Base-by-base conservation (phyloP, 2,797 vertebrate genomes). In the Myripristis jacobus region DNA sequence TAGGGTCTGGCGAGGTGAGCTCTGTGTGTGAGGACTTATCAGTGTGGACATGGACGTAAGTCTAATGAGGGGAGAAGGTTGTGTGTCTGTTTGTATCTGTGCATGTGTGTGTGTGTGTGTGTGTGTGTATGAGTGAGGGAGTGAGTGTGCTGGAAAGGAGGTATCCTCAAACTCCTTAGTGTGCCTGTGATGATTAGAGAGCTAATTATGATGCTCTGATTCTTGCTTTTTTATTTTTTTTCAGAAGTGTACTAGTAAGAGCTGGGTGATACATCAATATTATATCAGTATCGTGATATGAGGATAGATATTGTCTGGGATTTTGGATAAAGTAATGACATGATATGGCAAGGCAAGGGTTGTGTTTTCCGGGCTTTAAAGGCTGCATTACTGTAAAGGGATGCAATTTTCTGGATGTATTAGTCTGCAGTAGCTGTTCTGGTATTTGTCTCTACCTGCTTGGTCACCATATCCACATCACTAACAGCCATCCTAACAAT, bases 1-100 rank as follows among this genome's bases (percentile, higher is more conserved):
- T 44, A 36, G 58, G 34, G 73, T 38, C 52, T 50, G 50, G 2
- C 50, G 44, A 66, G 56, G 57, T 41, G 65, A 59, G 43, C 38
- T 24, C 64, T 51, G 19, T 29, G 16, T 25, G 48, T 50, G 21
- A 24, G 58, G 56, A 8, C 75, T 66, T 34, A 63, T 27, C 65
- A 48, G 58, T 47, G 52, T 58, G 47, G 22, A 73, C 18, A 10
- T 67, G 25, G 16, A 9, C 16, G 31, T n/a, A 46, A 46, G 16
- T 46, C 43, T 18, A 46, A n/a, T n/a, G 43, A n/a, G 16, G n/a
- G n/a, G n/a, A 19, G 44, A 18, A 46, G 44, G 44, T 46, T 21
- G n/a, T 48, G 21, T 24, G 3, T 24, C 8, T 24, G 8, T 24
- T 9, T 50, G 21, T 24, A 21, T 50, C 21, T 12, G 21, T 50